Conservation (phyloP, 2,113 vertebrate genomes). For the Seriola dumerili region DNA sequence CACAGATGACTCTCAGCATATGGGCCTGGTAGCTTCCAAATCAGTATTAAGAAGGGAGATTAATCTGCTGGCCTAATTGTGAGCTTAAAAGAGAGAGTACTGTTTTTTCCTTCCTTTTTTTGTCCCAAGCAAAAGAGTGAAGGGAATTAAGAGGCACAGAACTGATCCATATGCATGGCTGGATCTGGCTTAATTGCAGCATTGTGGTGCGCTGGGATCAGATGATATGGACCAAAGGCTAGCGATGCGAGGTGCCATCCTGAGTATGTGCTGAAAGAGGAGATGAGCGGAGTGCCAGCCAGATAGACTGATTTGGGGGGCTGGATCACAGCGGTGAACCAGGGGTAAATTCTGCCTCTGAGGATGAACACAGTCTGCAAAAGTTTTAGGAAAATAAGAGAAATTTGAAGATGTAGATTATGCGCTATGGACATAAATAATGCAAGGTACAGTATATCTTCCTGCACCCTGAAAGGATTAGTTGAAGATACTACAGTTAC, state of each 20-base stretch:
- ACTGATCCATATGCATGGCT: slow-evolving; percentile 68
- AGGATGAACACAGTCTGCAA: slow-evolving; percentile 9
- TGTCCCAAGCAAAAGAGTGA: slow-evolving; percentile 15
- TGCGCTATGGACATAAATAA: slow-evolving; percentile 49
- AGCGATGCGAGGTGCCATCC: slow-evolving; percentile 11
- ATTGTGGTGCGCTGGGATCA: slow-evolving; percentile 32
- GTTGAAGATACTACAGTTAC: neutral
- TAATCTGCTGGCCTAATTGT: slow-evolving; percentile 31
- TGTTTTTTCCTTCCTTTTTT: slow-evolving; percentile 5
- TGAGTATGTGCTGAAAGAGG: slow-evolving; percentile 9
- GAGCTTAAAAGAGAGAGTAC: slow-evolving; percentile 35
- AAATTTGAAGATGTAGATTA: slow-evolving; percentile 27
- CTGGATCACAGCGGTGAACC: slow-evolving; percentile 21
- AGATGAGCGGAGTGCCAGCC: slow-evolving; percentile 18
- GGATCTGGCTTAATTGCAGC: slow-evolving; percentile 59
- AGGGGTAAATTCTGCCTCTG: slow-evolving; percentile 33
- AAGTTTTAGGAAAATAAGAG: slow-evolving; percentile 17
- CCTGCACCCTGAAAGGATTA: slow-evolving; percentile 11
- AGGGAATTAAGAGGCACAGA: slow-evolving; percentile 46
- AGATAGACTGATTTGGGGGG: neutral
- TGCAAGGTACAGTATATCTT: slow-evolving; percentile 25
- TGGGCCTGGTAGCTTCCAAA: slow-evolving; percentile 13
- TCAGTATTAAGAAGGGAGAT: neutral
- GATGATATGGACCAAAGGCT: slow-evolving; percentile 34
- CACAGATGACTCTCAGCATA: slow-evolving; percentile 28